Evolutionary conservation across 2,113 vertebrate species (phyloP).

Genomic region (Turnix velox): DNA sequence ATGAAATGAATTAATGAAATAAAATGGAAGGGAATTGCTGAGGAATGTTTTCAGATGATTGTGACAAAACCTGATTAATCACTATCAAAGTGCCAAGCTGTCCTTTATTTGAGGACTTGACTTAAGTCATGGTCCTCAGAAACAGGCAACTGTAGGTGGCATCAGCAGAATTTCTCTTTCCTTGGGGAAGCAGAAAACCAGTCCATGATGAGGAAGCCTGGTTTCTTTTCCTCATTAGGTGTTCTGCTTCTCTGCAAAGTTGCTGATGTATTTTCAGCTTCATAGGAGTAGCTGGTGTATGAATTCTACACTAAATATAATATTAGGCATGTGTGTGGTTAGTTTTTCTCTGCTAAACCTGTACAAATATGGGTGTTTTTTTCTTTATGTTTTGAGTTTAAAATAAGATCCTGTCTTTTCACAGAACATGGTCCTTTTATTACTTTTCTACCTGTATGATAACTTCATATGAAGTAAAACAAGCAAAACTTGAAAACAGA

Average conservation of each 20-base stretch:
- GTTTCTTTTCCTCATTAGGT: background rate
- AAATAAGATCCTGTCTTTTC: background rate
- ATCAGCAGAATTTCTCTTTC: background rate
- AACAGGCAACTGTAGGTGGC: background rate
- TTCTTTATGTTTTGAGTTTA: background rate
- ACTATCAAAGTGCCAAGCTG: background rate
- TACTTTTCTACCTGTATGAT: background rate
- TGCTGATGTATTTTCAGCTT: background rate
- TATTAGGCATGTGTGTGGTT: fast-evolving
- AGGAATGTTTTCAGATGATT: background rate
- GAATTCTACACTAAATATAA: background rate
- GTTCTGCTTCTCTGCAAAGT: background rate
- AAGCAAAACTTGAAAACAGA: background rate
- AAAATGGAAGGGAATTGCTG: background rate
- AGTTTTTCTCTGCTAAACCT: background rate
- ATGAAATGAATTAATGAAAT: background rate
- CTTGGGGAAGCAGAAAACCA: background rate
- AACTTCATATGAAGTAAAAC: background rate
- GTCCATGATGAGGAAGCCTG: background rate
- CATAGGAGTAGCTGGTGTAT: background rate
- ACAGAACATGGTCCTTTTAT: background rate
- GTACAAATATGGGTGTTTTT: background rate
- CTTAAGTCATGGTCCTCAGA: background rate
- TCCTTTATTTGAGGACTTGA: background rate
- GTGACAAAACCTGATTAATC: background rate